Percentiles rank a stretch among this genome's conserved stretches.
Evolutionary conservation across 2,797 vertebrate genomes (phyloP).

Genomic region (Meda fulgida): DNA sequence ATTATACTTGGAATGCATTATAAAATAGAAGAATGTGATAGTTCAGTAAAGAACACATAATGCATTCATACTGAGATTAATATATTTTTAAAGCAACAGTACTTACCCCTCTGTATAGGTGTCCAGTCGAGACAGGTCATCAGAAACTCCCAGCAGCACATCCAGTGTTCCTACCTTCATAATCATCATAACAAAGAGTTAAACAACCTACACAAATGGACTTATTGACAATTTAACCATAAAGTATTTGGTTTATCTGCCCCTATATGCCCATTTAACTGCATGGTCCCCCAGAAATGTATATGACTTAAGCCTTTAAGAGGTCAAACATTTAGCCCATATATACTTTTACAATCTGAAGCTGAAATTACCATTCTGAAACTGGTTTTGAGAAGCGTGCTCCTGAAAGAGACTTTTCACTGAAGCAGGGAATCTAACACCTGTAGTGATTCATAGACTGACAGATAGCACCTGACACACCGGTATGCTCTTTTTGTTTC

Average conservation of each 20-base stretch:
- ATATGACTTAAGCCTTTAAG: not conserved
- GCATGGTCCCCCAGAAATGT: too few species aligned
- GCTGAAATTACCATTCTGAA: not conserved
- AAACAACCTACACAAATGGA: not conserved
- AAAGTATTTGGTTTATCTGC: not conserved
- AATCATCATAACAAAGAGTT: slow-evolving; percentile 3
- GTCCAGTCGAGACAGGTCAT: slow-evolving; percentile 91
- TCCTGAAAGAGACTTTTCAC: not conserved
- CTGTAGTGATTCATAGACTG: not conserved
- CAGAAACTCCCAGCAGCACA: slow-evolving; percentile 88
- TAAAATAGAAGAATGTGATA: not conserved
- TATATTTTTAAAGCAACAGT: slow-evolving; percentile 5
- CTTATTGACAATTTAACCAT: not conserved
- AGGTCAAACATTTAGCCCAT: not conserved
- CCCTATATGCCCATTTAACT: not conserved
- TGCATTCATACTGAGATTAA: not conserved
- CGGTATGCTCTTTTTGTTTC: not conserved
- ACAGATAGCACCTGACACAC: not conserved
- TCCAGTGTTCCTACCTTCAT: slow-evolving; percentile 93
- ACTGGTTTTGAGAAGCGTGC: not conserved
- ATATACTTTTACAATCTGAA: not conserved
- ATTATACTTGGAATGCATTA: not conserved
- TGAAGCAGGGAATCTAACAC: not conserved
- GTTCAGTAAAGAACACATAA: not conserved
- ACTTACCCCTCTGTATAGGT: slow-evolving; percentile 89